Percentiles rank a stretch among this genome's conserved stretches.
Conservation (phyloP, 23 tunicate species). For the Phallusia fumigata region DNA sequence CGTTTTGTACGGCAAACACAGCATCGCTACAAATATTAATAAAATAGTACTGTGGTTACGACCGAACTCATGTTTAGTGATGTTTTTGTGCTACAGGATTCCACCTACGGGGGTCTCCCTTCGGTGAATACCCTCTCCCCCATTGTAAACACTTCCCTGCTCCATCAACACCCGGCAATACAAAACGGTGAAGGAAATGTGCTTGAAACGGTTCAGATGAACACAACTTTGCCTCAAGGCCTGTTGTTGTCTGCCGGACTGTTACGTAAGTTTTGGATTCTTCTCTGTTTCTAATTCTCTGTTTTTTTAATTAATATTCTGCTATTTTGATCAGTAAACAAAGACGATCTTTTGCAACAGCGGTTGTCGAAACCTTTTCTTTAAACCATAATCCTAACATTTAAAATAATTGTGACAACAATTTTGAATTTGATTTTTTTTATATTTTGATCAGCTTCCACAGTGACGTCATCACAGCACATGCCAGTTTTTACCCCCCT, state of each 20-base stretch:
- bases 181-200: constrained; percentile 22
- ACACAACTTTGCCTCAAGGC: constrained; percentile 43
- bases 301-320: too few relatives aligned
- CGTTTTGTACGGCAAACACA: too few relatives aligned
- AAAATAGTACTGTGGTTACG: too few relatives aligned
- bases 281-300: background rate
- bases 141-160: constrained; percentile 56
- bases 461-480: background rate
- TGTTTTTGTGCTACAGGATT: background rate
- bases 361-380: too few relatives aligned
- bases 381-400: too few relatives aligned
- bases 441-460: constrained; percentile 12
- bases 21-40: too few relatives aligned
- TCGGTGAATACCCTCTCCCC: constrained; percentile 93
- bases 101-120: constrained; percentile 49
- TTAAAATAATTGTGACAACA: too few relatives aligned
- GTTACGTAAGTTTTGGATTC: background rate
- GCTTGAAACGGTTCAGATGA: constrained; percentile 59
- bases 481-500: constrained; percentile 41
- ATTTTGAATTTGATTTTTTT: background rate
- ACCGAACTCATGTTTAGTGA: too few relatives aligned
- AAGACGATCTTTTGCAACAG: too few relatives aligned
- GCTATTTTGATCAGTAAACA: too few relatives aligned
- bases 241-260: constrained; percentile 32
- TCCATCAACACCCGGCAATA: constrained; percentile 27